These are phyloP conservation scores for Alosa sapidissima DNA, from an alignment of 2,797 vertebrate genomes.

Conservation along the genomic window DNA sequence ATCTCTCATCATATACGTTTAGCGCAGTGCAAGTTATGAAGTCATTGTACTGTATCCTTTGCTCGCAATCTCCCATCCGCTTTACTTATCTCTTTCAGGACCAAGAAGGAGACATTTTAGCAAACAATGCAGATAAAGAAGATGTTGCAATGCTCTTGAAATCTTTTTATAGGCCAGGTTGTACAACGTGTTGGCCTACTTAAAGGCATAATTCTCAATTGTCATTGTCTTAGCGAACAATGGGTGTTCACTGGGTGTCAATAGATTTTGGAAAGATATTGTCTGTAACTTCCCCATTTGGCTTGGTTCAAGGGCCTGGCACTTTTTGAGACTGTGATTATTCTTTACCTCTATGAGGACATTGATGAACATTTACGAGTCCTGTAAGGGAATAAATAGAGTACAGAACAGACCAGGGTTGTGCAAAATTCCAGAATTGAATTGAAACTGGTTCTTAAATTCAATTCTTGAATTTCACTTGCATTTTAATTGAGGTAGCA, in stretches of 20 bases:
- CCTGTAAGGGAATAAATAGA: background rate
- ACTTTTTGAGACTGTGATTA: background rate
- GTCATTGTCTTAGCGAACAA: background rate
- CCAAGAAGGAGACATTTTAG: background rate
- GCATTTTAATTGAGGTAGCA: no score
- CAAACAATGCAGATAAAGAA: background rate
- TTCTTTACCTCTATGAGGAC: background rate
- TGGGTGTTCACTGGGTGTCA: background rate
- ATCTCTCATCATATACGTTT: background rate
- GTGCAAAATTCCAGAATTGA: no score
- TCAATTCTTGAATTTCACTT: no score
- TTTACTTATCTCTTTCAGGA: background rate
- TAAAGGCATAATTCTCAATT: background rate
- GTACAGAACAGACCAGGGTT: background rate
- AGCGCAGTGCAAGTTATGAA: background rate
- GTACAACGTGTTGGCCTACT: background rate
- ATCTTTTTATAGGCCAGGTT: background rate
- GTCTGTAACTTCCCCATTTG: background rate
- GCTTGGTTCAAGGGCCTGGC: background rate
- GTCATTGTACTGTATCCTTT: background rate
- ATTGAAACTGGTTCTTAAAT: no score
- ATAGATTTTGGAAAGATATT: background rate
- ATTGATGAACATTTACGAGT: no score
- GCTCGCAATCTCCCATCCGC: background rate
- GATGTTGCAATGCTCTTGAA: slow-evolving; percentile 2